Evolutionary conservation across 2,113 vertebrate species (phyloP), one percentile per base, ranked within the genome.

Genomic region (Platysteira castanea): DNA sequence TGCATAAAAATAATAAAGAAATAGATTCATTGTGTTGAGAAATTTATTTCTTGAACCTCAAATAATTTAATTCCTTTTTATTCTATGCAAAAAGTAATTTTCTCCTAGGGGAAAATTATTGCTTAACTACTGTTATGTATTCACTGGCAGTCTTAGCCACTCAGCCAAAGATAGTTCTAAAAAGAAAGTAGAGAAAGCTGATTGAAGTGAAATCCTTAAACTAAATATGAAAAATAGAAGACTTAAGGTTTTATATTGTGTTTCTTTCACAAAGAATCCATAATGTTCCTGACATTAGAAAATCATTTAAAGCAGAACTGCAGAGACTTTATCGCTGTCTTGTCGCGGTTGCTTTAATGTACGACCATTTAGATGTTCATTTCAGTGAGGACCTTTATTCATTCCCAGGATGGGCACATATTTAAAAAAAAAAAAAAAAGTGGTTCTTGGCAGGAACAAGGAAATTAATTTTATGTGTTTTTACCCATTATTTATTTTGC

Each of bases 1-100:
- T 98, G 80, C 39, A 68, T 89, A 89, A 96, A 98, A 97, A 94
- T 97, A 97, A 97, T 96, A 95, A 87, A 93, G 90, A 93, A 97
- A 87, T 86, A 86, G 42, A 96, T 97, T 95, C 90, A 97, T 97
- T 97, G 47, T 96, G 60, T 93, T 18, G 26, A 96, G 90, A 96
- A 92, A 84, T 59, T 82, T 95, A 95, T 97, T 97, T 97, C 84
- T 96, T 3, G 50, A 96, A 65, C 79, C 85, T 97, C 77, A 93
- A 91, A 96, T 97, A 93, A 97, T 95, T 97, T 96, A 87, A 96
- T 97, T 95, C 63, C 87, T 94, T 97, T 97, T 96, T 95, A 92
- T 97, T 90, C 84, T 91, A 91, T 95, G 93, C 70, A 95, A 91
- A 93, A 96, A 95, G 76, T 75, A 95, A 93, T 97, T 97, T 97